These are phyloP conservation scores for Shargacucullia verbasci DNA, from an alignment of 2,888 invertebrate species.

Conservation along the genomic window DNA sequence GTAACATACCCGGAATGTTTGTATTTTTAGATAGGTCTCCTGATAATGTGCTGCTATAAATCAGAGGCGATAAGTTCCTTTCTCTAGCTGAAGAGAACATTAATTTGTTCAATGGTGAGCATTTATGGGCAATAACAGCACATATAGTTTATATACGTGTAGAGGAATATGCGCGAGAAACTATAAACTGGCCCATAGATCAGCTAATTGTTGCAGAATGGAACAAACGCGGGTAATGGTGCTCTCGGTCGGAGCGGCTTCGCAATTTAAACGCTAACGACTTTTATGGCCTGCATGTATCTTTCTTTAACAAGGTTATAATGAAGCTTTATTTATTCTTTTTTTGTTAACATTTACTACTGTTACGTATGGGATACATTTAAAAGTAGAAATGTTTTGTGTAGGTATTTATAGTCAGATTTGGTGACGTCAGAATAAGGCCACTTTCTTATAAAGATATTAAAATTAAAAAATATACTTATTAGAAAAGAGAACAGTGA, in stretches of 20 bases:
- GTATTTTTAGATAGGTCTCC: constrained; percentile 38
- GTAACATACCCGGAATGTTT: constrained; percentile 29
- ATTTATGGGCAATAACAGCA: constrained; percentile 42
- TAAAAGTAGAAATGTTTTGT: constrained; percentile 26
- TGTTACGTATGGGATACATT: constrained; percentile 21
- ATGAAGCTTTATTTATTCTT: constrained; percentile 54
- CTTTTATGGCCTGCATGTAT: constrained; percentile 67
- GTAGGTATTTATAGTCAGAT: not conserved
- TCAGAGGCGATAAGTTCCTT: constrained; percentile 45
- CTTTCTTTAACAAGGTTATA: constrained; percentile 62
- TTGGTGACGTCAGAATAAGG: not conserved
- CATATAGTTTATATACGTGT: constrained; percentile 33
- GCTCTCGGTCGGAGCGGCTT: constrained; percentile 62
- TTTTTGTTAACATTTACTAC: constrained; percentile 28
- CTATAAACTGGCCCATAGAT: constrained; percentile 56
- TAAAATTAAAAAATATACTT: no score
- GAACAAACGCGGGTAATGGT: constrained; percentile 66
- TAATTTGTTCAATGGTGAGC: constrained; percentile 43
- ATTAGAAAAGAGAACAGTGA: no score
- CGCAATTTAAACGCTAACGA: constrained; percentile 71
- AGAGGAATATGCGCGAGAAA: constrained; percentile 44
- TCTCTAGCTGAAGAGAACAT: constrained; percentile 39
- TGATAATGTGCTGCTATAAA: constrained; percentile 52
- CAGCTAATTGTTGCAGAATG: constrained; percentile 66
- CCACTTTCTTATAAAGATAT: no score